Conservation (phyloP, 2,888 invertebrate species). For the Saturnia pavonia region DNA sequence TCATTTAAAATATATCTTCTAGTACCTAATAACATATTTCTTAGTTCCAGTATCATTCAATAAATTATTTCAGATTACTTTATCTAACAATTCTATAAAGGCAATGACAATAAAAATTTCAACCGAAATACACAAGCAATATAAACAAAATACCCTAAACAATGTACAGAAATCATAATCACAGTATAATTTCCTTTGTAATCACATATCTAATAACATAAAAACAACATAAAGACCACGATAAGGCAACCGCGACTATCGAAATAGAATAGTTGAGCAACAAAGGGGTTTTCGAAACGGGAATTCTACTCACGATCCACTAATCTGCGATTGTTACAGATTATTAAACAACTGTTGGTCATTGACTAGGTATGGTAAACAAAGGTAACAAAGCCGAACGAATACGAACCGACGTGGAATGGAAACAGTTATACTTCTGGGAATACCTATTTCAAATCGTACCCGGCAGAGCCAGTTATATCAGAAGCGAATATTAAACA, state of each 20-base stretch:
- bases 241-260: conserved; percentile 40
- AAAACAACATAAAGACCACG: conserved; percentile 41
- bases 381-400: conserved; percentile 43
- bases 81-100: neutral
- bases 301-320: conserved; percentile 53
- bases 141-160: conserved; percentile 38
- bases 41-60: neutral
- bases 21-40: too few species aligned
- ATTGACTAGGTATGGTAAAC: conserved; percentile 41
- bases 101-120: neutral
- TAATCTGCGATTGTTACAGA: conserved; percentile 56
- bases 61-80: neutral
- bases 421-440: conserved; percentile 39
- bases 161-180: conserved; percentile 18
- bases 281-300: conserved; percentile 27
- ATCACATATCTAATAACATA: conserved; percentile 42
- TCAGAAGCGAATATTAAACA: conserved; percentile 9
- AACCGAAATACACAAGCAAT: conserved; percentile 39
- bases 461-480: conserved; percentile 8
- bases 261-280: conserved; percentile 34
- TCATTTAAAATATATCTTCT: too few species aligned
- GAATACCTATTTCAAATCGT: conserved; percentile 24
- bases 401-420: conserved; percentile 40
- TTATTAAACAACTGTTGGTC: conserved; percentile 54
- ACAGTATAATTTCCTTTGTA: conserved; percentile 28